Base-by-base conservation (phyloP, 1,140 invertebrate genomes). In the Teleopsis dalmanni region DNA sequence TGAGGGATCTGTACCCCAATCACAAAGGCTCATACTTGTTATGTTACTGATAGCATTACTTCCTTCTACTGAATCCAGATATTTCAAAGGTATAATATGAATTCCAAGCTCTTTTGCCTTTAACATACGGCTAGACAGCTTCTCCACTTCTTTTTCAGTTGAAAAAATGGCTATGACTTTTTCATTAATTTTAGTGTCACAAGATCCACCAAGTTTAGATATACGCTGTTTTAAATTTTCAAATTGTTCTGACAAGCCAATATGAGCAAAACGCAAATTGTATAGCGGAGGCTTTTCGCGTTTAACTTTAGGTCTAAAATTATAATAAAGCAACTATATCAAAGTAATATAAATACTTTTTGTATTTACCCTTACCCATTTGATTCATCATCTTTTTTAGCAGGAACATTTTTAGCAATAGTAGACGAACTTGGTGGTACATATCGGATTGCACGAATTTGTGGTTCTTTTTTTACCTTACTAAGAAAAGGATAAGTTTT, bases 61-160 rank as follows among this genome's bases (percentile, higher is more conserved):
- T 6, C 76, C 65, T 51, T 80, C 76, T 1, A 83, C 81, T 50
- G 78, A 71, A 53, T 91, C 81, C 2, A 96, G 58, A 65, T 92
- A 95, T 37, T 82, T 78, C 62, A 85, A 79, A 21, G 84, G 75
- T n/a, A 92, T 78, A 51, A 95, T 82, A 69, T 90, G 87, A 55
- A 95, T 82, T 53, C 85, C 80, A 18, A 73, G 56, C 5, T 77
- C 70, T 70, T 87, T 72, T 1, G 85, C 85, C 47, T 84, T 74
- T 48, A 75, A 62, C 58, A 94, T 87, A 48, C 78, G 78, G 43
- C 63, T 77, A 6, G 63, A 73, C 72, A 80, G 81, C 57, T 84
- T 87, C 13, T 84, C 78, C 0, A 92, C 68, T 60, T 89, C 83
- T 40, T 74, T 73, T 62, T 78, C 67, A 11, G 78, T 83, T 4